phyloP scores from a whole-genome alignment of 2,888 invertebrate species.

The Lacanobia oleracea region DNA sequence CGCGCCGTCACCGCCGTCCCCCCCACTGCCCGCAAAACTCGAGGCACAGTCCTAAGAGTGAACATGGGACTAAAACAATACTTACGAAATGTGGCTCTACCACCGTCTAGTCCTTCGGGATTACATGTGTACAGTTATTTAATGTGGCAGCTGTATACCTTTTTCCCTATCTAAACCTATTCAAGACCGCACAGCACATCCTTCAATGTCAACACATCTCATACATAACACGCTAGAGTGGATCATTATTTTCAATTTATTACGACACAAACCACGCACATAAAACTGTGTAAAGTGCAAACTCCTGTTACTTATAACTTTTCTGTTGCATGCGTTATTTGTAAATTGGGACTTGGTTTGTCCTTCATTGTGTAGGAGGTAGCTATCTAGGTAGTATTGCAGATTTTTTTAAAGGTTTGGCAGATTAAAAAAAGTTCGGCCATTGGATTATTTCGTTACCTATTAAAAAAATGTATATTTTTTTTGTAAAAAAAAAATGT shows the following conservation, averaged over 20 bases:
- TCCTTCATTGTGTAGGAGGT: neutral
- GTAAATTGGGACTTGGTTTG: neutral
- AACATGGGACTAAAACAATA: no score
- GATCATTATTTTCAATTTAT: conserved; percentile 38
- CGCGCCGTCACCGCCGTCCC: no score
- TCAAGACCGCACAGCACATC: neutral
- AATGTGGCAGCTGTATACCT: neutral
- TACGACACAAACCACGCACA: conserved; percentile 14
- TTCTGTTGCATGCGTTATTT: conserved; percentile 13
- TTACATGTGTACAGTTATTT: neutral
- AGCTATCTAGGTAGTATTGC: no score
- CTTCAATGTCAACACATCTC: conserved; percentile 19
- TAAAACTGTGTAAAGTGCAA: conserved; percentile 33
- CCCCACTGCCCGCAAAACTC: no score
- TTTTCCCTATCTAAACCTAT: neutral
- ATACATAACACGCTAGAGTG: conserved; percentile 6
- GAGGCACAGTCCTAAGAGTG: no score
- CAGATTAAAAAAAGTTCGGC: no score
- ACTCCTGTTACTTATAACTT: conserved; percentile 21
- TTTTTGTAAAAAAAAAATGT: no score
- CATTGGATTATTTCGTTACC: no score
- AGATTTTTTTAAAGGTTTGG: no score
- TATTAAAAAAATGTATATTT: no score
- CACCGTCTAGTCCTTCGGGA: neutral
- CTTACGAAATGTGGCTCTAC: neutral